A percentile compares a stretch with the other conserved stretches of the same genome.
Conservation (phyloP, 2,888 invertebrate species). For the Metalampra italica region DNA sequence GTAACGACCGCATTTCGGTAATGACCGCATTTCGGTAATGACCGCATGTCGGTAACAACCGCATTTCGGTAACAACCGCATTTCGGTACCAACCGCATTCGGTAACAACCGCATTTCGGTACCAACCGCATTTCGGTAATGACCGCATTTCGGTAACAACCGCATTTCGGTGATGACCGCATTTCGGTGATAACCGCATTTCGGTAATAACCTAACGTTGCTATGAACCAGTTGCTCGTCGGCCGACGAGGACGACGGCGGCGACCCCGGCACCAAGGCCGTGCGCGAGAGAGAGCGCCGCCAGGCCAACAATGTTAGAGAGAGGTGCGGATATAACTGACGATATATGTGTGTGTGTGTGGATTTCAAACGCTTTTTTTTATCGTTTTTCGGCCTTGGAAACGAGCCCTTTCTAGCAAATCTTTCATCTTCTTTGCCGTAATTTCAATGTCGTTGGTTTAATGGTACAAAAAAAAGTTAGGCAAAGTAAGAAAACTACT, state of each 20-base stretch:
- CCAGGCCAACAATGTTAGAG: constrained; percentile 98
- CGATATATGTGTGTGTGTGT: neutral
- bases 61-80: neutral
- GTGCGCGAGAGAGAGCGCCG: constrained; percentile 96
- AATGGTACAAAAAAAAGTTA: no score
- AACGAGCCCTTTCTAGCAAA: no score
- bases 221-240: constrained; percentile 82
- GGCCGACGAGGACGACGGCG: constrained; percentile 88
- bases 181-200: neutral
- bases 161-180: neutral
- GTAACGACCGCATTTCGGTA: neutral
- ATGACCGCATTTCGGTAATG: neutral
- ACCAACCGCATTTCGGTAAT: neutral
- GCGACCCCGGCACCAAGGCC: constrained; percentile 91
- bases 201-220: constrained; percentile 2
- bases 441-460: no score
- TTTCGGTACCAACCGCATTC: neutral
- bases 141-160: neutral
- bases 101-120: neutral
- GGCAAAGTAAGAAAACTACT: no score
- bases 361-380: neutral
- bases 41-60: constrained; percentile 15
- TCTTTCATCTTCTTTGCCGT: no score
- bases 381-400: no score
- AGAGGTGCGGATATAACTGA: constrained; percentile 85